phyloP scores from a whole-genome alignment of 1,140 invertebrate genomes.

The Tetragnatha versicolor region DNA sequence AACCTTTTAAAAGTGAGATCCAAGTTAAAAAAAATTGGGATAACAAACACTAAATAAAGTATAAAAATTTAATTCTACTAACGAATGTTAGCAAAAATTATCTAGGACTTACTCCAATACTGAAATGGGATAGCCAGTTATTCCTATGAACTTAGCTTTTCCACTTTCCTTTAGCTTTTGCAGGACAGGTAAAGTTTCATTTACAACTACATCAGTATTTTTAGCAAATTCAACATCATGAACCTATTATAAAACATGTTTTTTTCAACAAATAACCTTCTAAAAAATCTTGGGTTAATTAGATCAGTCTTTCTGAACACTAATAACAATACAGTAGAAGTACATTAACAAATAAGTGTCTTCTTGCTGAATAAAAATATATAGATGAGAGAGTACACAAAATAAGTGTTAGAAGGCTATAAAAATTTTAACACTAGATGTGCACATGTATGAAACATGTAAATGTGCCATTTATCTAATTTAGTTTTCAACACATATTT shows the following conservation, averaged over 20 bases:
- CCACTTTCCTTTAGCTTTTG: constrained; percentile 76
- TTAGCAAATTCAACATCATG: constrained; percentile 91
- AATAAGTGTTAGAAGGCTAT: no score
- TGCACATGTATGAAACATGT: no score
- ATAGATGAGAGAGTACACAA: no score
- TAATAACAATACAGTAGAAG: no score
- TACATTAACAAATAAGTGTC: no score
- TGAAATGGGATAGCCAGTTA: constrained; percentile 86
- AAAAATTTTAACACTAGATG: no score
- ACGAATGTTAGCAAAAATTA: neutral
- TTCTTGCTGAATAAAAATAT: no score
- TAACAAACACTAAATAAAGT: neutral
- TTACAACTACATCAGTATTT: constrained; percentile 77
- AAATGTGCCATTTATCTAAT: no score
- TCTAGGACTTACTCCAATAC: constrained; percentile 68
- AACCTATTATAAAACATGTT: constrained; percentile 70
- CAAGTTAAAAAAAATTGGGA: neutral
- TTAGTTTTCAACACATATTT: no score
- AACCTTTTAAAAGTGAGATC: neutral
- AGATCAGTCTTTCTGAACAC: no score
- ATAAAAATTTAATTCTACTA: no score
- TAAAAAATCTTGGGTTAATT: neutral
- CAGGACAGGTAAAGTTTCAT: constrained; percentile 85
- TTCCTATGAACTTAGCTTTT: constrained; percentile 82
- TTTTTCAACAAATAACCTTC: neutral